phyloP scores from a whole-genome alignment of 2,888 invertebrate species.

The Diloba caeruleocephala region DNA sequence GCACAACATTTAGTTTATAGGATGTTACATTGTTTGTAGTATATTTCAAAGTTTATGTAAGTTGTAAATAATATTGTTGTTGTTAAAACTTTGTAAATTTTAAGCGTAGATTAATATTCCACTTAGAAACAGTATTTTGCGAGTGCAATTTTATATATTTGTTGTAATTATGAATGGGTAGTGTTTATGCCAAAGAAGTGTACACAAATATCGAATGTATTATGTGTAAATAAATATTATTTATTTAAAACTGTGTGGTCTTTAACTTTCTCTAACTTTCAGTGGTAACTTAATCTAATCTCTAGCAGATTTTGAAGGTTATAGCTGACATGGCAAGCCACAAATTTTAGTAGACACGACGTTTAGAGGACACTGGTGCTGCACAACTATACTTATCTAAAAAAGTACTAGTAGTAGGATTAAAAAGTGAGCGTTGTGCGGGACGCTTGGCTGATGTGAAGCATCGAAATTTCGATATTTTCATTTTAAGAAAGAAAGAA shows the following conservation, averaged over 20 bases:
- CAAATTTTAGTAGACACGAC: too few relatives aligned
- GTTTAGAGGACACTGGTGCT: too few relatives aligned
- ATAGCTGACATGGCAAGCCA: too few relatives aligned
- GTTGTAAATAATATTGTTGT: conserved; percentile 71
- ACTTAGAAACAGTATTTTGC: conserved; percentile 77
- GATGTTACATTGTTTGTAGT: conserved; percentile 67
- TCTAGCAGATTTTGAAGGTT: too few relatives aligned
- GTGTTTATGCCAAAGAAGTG: conserved; percentile 85
- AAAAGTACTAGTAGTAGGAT: too few relatives aligned
- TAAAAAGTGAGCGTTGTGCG: too few relatives aligned
- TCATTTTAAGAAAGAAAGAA: too few relatives aligned
- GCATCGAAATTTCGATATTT: too few relatives aligned
- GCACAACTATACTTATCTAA: too few relatives aligned
- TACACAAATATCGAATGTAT: conserved; percentile 74
- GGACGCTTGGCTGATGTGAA: too few relatives aligned
- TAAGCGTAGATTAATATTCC: conserved; percentile 59
- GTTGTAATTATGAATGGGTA: conserved; percentile 72
- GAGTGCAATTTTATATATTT: conserved; percentile 79
- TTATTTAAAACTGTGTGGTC: conserved; percentile 32
- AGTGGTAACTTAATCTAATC: too few relatives aligned
- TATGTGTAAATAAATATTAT: conserved; percentile 78
- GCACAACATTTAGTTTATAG: conserved; percentile 57
- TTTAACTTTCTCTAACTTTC: conserved; percentile 4
- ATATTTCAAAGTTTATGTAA: conserved; percentile 61
- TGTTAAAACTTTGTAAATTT: conserved; percentile 63